These are phyloP conservation scores for Lepus europaeus DNA, from an alignment of 2,113 vertebrate genomes.

Conservation along the genomic window DNA sequence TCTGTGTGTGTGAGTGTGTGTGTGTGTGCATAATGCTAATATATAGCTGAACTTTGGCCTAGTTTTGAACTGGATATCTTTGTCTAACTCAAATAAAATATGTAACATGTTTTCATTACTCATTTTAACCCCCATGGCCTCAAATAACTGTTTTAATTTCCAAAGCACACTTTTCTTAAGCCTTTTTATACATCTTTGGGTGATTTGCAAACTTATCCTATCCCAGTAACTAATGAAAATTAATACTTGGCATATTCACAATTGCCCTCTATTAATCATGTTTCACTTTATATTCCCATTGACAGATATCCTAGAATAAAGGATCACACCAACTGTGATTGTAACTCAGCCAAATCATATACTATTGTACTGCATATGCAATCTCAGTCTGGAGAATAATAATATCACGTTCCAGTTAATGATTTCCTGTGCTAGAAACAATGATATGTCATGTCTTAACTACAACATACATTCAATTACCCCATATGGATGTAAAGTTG, in stretches of 20 bases:
- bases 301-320: background rate
- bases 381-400: background rate
- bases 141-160: background rate
- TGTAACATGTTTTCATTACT: background rate
- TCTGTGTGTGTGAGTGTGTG: no score
- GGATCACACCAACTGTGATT: background rate
- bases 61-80: background rate
- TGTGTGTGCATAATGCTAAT: background rate
- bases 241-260: background rate
- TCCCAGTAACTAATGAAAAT: slow-evolving; percentile 3
- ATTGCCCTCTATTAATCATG: background rate
- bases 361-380: background rate
- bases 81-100: background rate
- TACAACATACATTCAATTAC: background rate
- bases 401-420: background rate
- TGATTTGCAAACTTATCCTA: background rate
- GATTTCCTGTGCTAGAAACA: background rate
- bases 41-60: background rate
- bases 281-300: background rate
- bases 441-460: background rate
- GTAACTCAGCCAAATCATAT: background rate
- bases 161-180: background rate
- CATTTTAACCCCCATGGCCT: background rate
- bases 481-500: background rate
- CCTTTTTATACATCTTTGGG: background rate